Conservation (phyloP, 2,797 vertebrate genomes). For the Acanthurus lineatus region DNA sequence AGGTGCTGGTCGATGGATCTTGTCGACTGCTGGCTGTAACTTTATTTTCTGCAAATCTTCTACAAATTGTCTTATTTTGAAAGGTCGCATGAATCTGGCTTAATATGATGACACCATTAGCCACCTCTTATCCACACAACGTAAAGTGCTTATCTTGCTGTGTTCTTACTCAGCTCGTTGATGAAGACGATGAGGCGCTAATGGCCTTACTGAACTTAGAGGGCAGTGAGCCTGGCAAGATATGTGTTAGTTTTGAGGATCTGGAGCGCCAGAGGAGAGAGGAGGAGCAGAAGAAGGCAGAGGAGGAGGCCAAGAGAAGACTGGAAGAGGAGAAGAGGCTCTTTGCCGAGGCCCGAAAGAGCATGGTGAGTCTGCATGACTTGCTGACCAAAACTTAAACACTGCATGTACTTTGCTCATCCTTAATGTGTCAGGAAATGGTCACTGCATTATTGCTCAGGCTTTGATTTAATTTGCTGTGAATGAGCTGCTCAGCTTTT, state of each 20-base stretch:
- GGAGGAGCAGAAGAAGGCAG: constrained; percentile 86
- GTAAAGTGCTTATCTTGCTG: neutral
- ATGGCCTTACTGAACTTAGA: constrained; percentile 85
- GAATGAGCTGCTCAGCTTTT: constrained; percentile 22
- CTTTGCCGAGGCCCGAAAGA: constrained; percentile 88
- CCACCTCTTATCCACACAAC: neutral
- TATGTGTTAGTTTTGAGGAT: constrained; percentile 89
- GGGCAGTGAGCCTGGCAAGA: constrained; percentile 85
- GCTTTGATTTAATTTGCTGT: constrained; percentile 15
- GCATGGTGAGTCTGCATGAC: constrained; percentile 79
- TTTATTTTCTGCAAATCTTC: neutral
- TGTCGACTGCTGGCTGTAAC: neutral
- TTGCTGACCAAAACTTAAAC: neutral
- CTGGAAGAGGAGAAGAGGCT: constrained; percentile 88
- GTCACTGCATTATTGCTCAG: neutral
- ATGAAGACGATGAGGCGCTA: constrained; percentile 85
- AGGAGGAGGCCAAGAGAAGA: constrained; percentile 87
- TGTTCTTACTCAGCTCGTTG: constrained; percentile 79
- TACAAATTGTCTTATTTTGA: constrained; percentile 9
- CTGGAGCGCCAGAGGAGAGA: constrained; percentile 86
- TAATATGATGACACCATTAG: neutral
- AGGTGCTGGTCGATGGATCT: neutral
- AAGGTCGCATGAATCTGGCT: neutral
- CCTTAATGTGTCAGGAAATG: constrained; percentile 12
- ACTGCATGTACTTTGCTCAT: constrained; percentile 11